Base-by-base conservation (phyloP, 2,888 invertebrate genomes). In the Panzeria rudis region DNA sequence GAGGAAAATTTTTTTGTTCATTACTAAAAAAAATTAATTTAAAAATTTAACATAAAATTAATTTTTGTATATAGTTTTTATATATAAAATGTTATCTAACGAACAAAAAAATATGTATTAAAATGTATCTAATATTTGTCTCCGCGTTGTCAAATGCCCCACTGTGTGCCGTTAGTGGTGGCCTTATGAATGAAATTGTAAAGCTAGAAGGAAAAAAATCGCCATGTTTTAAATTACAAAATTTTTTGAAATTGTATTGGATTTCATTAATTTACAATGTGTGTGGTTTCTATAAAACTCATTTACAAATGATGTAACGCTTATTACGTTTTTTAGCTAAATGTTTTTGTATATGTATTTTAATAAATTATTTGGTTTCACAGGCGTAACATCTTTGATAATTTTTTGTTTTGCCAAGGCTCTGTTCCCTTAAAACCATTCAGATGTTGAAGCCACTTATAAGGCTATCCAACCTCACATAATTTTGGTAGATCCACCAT, bases 171-270 rank as follows among this genome's bases (percentile, higher is more conserved):
- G 25, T 35, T 64, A 54, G 41, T 35, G 79, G 54, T 72, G 62
- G 69, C 54, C 54, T 64, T 17, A 69, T 71, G 72, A 79, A 79
- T 71, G 54, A 64, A 79, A 54, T 71, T 23, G 71, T 71, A 20
- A 20, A 73, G 23, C n/a, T 11, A 62, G 7, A 62, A 41, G 1
- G 17, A 62, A 73, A 13, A 54, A 69, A 64, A 50, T 66, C 75
- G 17, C 5, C 35, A 44, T 61, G 25, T 62, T 69, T 68, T 68
- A 38, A 62, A 69, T 54, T 54, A 25, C 20, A 54, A 50, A 25
- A 47, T 17, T 13, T 29, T 29, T 52, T 61, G 2, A 62, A 69
- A 54, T 69, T 62, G 25, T 62, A 54, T 82, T 76, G 62, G 35
- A 62, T 76, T 69, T 54, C 41, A 54, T 54, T 79, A 72, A 72